These are phyloP conservation scores for Laupala kohalensis DNA, from an alignment of 1,140 invertebrate genomes.

Conservation along the genomic window DNA sequence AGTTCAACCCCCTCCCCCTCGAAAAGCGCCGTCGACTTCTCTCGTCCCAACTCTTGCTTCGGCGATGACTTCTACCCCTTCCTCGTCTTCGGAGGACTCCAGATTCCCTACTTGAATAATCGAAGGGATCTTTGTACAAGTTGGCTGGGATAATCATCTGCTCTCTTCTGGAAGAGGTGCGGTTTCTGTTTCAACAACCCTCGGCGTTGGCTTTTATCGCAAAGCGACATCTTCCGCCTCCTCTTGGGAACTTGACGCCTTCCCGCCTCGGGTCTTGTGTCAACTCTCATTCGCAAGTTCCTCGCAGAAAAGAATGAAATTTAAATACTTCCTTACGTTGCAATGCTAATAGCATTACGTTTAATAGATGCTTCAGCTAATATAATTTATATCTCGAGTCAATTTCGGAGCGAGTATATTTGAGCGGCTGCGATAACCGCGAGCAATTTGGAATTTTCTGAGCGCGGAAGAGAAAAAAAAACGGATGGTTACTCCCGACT, in stretches of 20 bases:
- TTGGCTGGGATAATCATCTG: not conserved
- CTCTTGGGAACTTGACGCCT: not conserved
- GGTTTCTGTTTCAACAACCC: not conserved
- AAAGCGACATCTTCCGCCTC: not conserved
- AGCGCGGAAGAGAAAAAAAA: not conserved
- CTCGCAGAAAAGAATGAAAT: not conserved
- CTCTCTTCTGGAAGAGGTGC: not conserved
- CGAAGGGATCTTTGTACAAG: not conserved
- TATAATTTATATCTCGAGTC: conserved; percentile 9
- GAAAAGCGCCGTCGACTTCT: not conserved
- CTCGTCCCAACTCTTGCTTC: no score
- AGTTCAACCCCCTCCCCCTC: not conserved
- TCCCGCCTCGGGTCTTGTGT: not conserved
- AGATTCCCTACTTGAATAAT: not conserved
- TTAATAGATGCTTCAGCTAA: conserved; percentile 4
- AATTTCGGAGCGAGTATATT: conserved; percentile 7
- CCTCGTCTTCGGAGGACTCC: not conserved
- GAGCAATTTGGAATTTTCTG: conserved; percentile 4
- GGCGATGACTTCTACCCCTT: not conserved
- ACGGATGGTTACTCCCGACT: not conserved
- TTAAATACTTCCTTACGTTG: not conserved
- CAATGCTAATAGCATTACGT: not conserved
- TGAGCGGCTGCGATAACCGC: conserved; percentile 7
- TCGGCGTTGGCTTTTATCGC: not conserved
- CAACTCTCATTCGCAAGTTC: not conserved